phyloP scores from a whole-genome alignment of 1,140 invertebrate genomes.

The Caerostris darwini region DNA sequence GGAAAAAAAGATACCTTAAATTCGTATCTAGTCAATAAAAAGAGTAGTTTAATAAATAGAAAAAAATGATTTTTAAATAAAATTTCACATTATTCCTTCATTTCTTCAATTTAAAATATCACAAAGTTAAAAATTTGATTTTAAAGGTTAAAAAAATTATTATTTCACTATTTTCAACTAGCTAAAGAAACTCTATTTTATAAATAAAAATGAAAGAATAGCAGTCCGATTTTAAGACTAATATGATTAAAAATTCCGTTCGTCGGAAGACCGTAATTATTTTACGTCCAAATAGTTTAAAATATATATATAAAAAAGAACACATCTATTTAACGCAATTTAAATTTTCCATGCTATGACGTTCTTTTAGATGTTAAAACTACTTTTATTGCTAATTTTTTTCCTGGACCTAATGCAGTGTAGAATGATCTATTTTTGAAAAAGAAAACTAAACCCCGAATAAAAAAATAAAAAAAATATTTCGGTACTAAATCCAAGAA shows the following conservation, averaged over 20 bases:
- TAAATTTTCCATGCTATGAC: conserved; percentile 9
- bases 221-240: neutral
- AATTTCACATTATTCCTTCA: no score
- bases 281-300: conserved; percentile 3
- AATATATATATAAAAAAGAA: neutral
- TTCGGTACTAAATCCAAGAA: neutral
- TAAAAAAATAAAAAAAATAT: neutral
- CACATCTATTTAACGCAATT: neutral
- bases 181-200: no score
- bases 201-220: no score
- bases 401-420: neutral
- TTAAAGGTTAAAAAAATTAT: no score
- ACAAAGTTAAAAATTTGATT: no score
- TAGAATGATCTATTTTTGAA: neutral
- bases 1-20: no score
- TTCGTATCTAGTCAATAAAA: no score
- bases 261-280: neutral
- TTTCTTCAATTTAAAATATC: no score
- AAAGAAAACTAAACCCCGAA: no score
- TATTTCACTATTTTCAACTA: no score
- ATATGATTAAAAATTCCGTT: conserved; percentile 24
- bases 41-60: no score
- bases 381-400: conserved; percentile 41
- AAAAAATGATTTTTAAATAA: no score
- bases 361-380: neutral